Base-by-base conservation (phyloP, 2,113 vertebrate species). In the Bujurquina vittata region DNA sequence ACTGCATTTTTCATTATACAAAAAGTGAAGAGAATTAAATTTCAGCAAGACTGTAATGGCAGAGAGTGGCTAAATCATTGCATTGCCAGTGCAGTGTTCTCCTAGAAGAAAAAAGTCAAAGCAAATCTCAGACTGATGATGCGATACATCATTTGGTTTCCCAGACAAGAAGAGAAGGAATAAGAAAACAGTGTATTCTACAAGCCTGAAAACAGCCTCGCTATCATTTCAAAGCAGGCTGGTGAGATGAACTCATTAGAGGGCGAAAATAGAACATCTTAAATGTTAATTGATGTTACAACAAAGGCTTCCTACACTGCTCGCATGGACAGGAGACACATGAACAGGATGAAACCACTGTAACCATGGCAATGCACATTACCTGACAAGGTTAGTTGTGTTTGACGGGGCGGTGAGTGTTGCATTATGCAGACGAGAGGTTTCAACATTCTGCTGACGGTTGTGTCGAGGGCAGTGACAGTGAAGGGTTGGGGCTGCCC, bases 231-330 rank as follows among this genome's bases (percentile, higher is more conserved):
- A 81, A 60, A 77, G 72, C 73, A 46, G 65, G 62, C 76, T 23
- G 75, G 54, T 7, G 31, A 83, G 35, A 72, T 33, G 40, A 89
- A 87, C 55, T 86, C 74, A 86, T 87, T 72, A 85, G 12, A 62
- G 57, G 76, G 79, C 49, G 60, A 75, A 85, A 87, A 87, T 6
- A 58, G 83, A 87, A 75, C 57, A 75, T 77, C 54, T 67, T 61
- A 83, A 84, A 92, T 88, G 87, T 90, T 91, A 91, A 87, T 88
- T 43, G 73, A 69, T 57, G 57, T 79, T 60, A 26, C 23, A 77
- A 74, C 61, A 67, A 72, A 84, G 31, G 26, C 49, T 49, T 62
- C n/a, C 54, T 79, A 52, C 20, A 4, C 31, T 56, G 22, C 58
- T 40, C 57, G 46, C n/a, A 4, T 4, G 2, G 23, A 75, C 4